Conservation (phyloP, 2,888 invertebrate species). For the Petrophora chlorosata region DNA sequence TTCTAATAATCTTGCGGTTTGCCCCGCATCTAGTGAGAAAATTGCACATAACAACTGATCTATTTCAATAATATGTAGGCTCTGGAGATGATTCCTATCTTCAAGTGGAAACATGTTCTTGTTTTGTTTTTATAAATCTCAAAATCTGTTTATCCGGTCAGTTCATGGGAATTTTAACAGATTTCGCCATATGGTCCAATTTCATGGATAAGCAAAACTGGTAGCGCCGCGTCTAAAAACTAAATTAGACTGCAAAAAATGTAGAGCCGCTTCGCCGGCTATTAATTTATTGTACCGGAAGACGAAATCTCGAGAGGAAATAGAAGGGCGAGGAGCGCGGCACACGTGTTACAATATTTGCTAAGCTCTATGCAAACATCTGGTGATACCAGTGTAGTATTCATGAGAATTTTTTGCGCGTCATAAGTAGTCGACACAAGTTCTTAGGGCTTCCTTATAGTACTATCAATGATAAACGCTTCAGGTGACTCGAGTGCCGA, state of each 20-base stretch:
- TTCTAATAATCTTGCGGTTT: slow-evolving; percentile 77
- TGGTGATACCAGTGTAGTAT: slow-evolving; percentile 61
- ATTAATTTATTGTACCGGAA: slow-evolving; percentile 81
- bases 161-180: slow-evolving; percentile 41
- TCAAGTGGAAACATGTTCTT: slow-evolving; percentile 62
- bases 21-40: slow-evolving; percentile 73
- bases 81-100: slow-evolving; percentile 36
- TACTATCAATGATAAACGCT: slow-evolving; percentile 35
- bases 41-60: slow-evolving; percentile 72
- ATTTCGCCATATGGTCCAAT: slow-evolving; percentile 61
- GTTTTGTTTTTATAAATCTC: slow-evolving; percentile 39
- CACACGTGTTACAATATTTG: slow-evolving; percentile 84
- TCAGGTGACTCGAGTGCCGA: slow-evolving; percentile 29
- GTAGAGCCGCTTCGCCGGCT: slow-evolving; percentile 52
- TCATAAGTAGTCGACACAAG: slow-evolving; percentile 26
- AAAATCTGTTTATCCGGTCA: slow-evolving; percentile 63
- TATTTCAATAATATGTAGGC: slow-evolving; percentile 62
- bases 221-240: slow-evolving; percentile 64
- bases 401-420: slow-evolving; percentile 49
- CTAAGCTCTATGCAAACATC: slow-evolving; percentile 75
- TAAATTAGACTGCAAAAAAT: slow-evolving; percentile 68
- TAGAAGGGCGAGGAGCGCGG: slow-evolving; percentile 69
- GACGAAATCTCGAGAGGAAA: slow-evolving; percentile 82
- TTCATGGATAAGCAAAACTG: slow-evolving; percentile 51
- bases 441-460: slow-evolving; percentile 34